These are phyloP conservation scores for Calcarius lapponicus DNA, from an alignment of 2,797 vertebrate species.

Conservation along the genomic window DNA sequence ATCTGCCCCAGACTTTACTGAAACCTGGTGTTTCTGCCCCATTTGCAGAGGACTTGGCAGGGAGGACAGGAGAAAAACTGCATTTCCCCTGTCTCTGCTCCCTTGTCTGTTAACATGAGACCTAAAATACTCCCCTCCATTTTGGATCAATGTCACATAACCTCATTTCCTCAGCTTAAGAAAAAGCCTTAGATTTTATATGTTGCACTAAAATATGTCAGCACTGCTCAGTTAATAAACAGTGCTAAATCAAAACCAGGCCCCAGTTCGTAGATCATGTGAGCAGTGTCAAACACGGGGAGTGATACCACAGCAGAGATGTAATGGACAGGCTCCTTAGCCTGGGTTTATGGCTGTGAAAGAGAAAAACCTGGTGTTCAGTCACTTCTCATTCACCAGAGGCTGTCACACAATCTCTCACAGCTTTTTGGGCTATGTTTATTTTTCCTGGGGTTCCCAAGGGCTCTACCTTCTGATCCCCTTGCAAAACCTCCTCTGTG, in stretches of 20 bases:
- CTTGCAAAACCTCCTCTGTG: conserved; percentile 5
- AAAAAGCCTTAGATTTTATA: conserved; percentile 74
- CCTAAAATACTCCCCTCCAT: conserved; percentile 67
- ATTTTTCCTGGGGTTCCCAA: conserved; percentile 39
- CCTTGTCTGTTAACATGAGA: conserved; percentile 53
- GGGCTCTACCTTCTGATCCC: conserved; percentile 18
- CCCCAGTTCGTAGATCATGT: conserved; percentile 56
- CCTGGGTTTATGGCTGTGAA: conserved; percentile 42
- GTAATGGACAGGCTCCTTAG: conserved; percentile 40
- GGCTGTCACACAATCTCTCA: conserved; percentile 50
- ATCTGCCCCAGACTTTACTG: neutral
- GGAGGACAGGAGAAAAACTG: conserved; percentile 20
- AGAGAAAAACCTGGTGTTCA: conserved; percentile 65
- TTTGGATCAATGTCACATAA: conserved; percentile 75
- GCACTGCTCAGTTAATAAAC: conserved; percentile 67
- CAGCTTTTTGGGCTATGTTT: conserved; percentile 47
- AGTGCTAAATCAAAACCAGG: conserved; percentile 69
- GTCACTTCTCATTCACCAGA: conserved; percentile 55
- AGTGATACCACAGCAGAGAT: conserved; percentile 45
- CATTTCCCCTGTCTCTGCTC: conserved; percentile 23
- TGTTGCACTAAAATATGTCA: conserved; percentile 75
- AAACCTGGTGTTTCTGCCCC: conserved; percentile 41
- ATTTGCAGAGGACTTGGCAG: conserved; percentile 29
- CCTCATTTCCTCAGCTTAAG: conserved; percentile 77
- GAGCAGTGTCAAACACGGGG: conserved; percentile 32